Conservation (phyloP, 2,888 invertebrate genomes). For the Epinotia ramella region DNA sequence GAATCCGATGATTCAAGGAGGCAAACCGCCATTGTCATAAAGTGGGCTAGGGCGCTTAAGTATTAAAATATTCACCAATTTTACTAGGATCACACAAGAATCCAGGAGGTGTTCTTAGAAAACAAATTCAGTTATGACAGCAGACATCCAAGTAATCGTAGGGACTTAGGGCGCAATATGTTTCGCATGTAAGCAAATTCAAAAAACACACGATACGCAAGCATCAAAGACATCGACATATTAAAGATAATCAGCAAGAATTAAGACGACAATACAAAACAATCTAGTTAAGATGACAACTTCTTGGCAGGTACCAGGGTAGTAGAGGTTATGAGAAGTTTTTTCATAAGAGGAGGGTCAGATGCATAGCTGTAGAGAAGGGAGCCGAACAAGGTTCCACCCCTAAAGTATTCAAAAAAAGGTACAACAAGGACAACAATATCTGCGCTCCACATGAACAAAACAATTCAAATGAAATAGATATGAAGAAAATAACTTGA, state of each 20-base stretch:
- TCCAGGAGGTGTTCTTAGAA: not conserved
- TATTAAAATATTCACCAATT: conserved; percentile 15
- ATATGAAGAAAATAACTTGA: not conserved
- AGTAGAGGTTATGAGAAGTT: conserved; percentile 47
- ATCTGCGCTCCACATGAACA: not conserved
- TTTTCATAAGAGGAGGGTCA: conserved; percentile 22
- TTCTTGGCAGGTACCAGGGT: conserved; percentile 56
- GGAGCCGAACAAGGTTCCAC: conserved; percentile 10
- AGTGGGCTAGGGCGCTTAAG: not conserved
- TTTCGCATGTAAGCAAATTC: too few relatives aligned
- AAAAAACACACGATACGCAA: not conserved
- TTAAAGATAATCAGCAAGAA: not conserved
- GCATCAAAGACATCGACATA: not conserved
- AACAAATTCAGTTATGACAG: not conserved
- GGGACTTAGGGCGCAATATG: not conserved
- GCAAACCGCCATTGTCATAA: not conserved
- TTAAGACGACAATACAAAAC: conserved; percentile 45
- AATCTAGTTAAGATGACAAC: conserved; percentile 54
- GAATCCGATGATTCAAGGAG: not conserved
- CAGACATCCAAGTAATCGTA: not conserved
- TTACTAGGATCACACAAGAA: conserved; percentile 9
- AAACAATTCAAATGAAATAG: not conserved
- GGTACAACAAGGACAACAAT: not conserved
- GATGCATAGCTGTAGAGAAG: not conserved
- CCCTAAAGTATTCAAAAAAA: conserved; percentile 11